These are phyloP conservation scores for Rambutsinella grinnellia DNA, from an alignment of 2,888 invertebrate species.

Conservation along the genomic window DNA sequence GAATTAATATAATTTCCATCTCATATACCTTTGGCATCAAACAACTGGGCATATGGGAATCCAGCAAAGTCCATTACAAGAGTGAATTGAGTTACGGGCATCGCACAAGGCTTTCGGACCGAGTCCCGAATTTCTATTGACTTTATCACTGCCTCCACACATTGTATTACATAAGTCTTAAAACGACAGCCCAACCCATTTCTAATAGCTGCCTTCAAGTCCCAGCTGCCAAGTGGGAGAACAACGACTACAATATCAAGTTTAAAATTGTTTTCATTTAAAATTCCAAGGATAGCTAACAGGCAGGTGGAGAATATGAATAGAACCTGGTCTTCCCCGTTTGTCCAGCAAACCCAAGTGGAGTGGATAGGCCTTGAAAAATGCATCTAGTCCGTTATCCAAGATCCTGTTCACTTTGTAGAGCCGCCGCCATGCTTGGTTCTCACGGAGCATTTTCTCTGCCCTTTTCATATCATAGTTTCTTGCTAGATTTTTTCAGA, in stretches of 20 bases:
- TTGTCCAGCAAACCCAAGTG: constrained; percentile 19
- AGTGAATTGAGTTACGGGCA: constrained; percentile 18
- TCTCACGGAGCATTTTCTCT: constrained; percentile 17
- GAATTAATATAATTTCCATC: too few species aligned
- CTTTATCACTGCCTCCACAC: constrained; percentile 28
- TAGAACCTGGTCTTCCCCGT: constrained; percentile 22
- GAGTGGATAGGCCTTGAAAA: constrained; percentile 26
- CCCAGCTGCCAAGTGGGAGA: constrained; percentile 16
- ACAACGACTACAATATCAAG: constrained; percentile 1
- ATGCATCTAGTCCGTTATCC: constrained; percentile 13
- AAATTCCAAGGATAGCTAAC: not conserved
- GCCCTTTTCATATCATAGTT: constrained; percentile 14
- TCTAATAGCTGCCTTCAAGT: not conserved
- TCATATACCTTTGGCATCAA: constrained; percentile 14
- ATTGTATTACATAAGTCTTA: constrained; percentile 9
- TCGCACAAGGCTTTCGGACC: constrained; percentile 17
- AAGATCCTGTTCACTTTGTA: constrained; percentile 9
- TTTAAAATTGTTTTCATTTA: not conserved
- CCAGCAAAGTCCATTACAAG: constrained; percentile 19
- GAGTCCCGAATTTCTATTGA: not conserved
- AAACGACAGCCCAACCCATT: constrained; percentile 3
- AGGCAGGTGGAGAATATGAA: not conserved
- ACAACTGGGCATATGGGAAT: constrained; percentile 8
- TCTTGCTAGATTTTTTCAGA: constrained; percentile 9
- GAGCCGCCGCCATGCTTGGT: not conserved